A percentile compares a stretch with the other conserved stretches of the same genome.
phyloP scores from a whole-genome alignment of 2,888 invertebrate genomes.

The Eilema sororculum region DNA sequence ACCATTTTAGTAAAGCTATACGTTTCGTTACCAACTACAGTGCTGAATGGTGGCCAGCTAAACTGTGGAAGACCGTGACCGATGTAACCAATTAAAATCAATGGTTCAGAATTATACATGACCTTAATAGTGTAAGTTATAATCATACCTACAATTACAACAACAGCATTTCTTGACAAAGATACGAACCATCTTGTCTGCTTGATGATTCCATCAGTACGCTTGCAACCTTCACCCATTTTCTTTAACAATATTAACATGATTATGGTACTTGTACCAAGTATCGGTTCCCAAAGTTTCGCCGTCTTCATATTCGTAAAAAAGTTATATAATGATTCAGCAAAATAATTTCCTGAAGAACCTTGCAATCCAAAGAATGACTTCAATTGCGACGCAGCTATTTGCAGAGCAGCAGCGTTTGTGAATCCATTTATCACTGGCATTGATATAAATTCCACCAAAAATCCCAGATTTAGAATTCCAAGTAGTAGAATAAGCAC shows the following conservation, averaged over 20 bases:
- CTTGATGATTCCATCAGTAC: conserved; percentile 77
- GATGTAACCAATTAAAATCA: conserved; percentile 89
- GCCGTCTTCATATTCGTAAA: conserved; percentile 87
- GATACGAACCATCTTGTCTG: conserved; percentile 89
- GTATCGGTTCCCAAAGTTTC: conserved; percentile 88
- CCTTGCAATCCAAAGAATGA: conserved; percentile 89
- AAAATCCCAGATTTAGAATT: conserved; percentile 91
- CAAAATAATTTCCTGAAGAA: conserved; percentile 88
- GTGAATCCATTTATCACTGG: conserved; percentile 95
- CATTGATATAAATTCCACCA: conserved; percentile 94
- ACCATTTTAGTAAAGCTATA: conserved; percentile 89
- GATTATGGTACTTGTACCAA: conserved; percentile 89
- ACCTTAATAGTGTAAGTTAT: conserved; percentile 85
- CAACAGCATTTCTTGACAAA: conserved; percentile 92
- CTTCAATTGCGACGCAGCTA: conserved; percentile 93
- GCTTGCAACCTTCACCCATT: conserved; percentile 85
- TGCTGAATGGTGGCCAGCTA: conserved; percentile 89
- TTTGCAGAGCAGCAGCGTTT: conserved; percentile 94
- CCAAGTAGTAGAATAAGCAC: conserved; percentile 90
- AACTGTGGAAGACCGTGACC: conserved; percentile 91
- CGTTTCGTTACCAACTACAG: conserved; percentile 86
- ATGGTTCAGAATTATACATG: conserved; percentile 79
- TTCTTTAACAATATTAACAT: conserved; percentile 88
- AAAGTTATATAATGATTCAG: conserved; percentile 88
- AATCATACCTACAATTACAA: conserved; percentile 91